These are phyloP conservation scores for Acromyrmex echinatior DNA, from an alignment of 1,140 invertebrate genomes.

Conservation along the genomic window DNA sequence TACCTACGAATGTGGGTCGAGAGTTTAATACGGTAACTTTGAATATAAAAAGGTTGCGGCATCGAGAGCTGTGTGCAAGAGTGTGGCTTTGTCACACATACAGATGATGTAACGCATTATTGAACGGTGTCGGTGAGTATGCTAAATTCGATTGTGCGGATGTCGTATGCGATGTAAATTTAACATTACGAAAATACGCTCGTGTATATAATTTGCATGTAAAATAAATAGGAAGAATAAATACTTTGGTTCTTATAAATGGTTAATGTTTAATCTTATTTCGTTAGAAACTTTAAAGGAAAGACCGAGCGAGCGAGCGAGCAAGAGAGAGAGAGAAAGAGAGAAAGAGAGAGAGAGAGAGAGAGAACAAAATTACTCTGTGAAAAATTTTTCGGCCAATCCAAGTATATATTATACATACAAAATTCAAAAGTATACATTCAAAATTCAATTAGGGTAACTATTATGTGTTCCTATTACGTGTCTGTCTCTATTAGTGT, in stretches of 20 bases:
- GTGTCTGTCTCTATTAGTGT: too few species aligned
- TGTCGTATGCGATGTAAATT: constrained; percentile 10
- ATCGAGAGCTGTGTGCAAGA: constrained; percentile 40
- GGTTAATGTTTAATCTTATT: background rate
- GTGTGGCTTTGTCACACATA: constrained; percentile 20
- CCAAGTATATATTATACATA: too few species aligned
- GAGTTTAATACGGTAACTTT: constrained; percentile 48
- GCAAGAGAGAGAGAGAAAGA: too few species aligned
- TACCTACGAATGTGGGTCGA: constrained; percentile 47
- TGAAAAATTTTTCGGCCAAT: background rate
- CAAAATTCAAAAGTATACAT: background rate
- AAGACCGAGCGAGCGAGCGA: too few species aligned
- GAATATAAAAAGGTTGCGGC: constrained; percentile 47
- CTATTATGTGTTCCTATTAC: too few species aligned
- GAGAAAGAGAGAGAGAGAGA: too few species aligned
- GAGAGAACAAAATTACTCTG: background rate
- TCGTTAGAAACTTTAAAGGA: too few species aligned
- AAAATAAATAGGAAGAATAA: background rate
- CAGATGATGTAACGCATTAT: constrained; percentile 39
- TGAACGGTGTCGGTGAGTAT: background rate
- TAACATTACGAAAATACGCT: background rate
- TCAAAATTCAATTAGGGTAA: background rate
- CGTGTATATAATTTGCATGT: too few species aligned
- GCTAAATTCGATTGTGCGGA: background rate
- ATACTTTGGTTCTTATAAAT: too few species aligned